Percentiles rank a stretch among this genome's conserved stretches.
phyloP scores from a whole-genome alignment of 2,113 vertebrate species.

The Corythornis cristatus region DNA sequence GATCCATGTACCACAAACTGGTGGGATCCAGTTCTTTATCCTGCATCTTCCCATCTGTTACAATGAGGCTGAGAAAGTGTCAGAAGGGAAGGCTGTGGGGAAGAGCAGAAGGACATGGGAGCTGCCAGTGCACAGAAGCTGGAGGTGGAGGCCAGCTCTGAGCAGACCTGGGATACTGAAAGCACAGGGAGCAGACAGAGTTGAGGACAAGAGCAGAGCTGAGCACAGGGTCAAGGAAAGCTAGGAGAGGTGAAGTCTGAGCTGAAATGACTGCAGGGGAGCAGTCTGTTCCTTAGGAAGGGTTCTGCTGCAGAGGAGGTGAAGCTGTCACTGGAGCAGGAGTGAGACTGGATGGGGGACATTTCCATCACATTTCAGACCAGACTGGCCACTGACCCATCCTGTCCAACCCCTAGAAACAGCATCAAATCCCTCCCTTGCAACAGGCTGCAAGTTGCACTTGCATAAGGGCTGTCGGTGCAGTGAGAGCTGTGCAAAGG shows the following conservation, averaged over 20 bases:
- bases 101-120: neutral
- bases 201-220: neutral
- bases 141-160: neutral
- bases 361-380: neutral
- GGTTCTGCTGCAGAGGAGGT: neutral
- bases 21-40: neutral
- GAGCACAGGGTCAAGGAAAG: neutral
- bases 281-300: neutral
- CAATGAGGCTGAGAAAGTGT: neutral
- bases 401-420: neutral
- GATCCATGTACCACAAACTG: neutral
- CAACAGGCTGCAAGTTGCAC: accelerated
- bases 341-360: neutral
- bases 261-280: neutral
- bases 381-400: neutral
- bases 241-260: neutral
- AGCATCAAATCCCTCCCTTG: neutral
- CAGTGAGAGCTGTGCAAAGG: neutral
- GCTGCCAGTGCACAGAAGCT: neutral
- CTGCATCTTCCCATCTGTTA: neutral
- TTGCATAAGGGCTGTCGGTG: accelerated
- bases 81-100: neutral
- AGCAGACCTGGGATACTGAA: neutral
- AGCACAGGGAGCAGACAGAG: neutral
- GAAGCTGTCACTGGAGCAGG: neutral